Evolutionary conservation across 2,888 invertebrate genomes (phyloP).

Genomic region (Peribatodes rhomboidaria): DNA sequence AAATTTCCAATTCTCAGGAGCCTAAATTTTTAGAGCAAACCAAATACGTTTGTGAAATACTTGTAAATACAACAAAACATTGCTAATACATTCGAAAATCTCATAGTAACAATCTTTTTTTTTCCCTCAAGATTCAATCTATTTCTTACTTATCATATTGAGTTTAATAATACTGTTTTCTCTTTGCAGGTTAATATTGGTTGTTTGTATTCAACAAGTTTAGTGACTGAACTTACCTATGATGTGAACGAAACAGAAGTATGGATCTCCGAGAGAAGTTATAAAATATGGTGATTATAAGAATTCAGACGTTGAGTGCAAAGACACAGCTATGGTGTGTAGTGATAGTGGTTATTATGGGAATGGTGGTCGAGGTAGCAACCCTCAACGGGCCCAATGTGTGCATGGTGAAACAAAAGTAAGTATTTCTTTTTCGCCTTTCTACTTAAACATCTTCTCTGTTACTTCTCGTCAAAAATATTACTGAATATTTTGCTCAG

Average conservation of each 20-base stretch:
- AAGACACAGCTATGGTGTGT: slow-evolving; percentile 65
- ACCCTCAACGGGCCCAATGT: slow-evolving; percentile 79
- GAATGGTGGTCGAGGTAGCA: slow-evolving; percentile 59
- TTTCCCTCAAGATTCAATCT: too few species aligned
- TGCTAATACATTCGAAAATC: too few species aligned
- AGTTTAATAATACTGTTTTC: neutral
- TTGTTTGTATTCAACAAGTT: neutral
- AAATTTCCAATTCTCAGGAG: too few species aligned
- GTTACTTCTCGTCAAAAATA: too few species aligned
- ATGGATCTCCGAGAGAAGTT: slow-evolving; percentile 50
- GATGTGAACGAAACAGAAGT: slow-evolving; percentile 26
- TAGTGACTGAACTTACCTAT: slow-evolving; percentile 2
- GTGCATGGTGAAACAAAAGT: slow-evolving; percentile 84
- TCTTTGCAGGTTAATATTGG: slow-evolving; percentile 16
- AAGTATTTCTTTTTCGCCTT: slow-evolving; percentile 53
- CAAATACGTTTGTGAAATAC: too few species aligned
- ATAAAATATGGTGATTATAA: slow-evolving; percentile 62
- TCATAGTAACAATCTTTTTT: too few species aligned
- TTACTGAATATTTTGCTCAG: too few species aligned
- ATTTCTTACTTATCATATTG: too few species aligned
- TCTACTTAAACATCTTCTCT: too few species aligned
- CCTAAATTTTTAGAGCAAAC: too few species aligned
- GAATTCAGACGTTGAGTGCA: slow-evolving; percentile 47
- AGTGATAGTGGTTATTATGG: slow-evolving; percentile 53
- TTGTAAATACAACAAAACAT: too few species aligned